Conservation (phyloP, 2,888 invertebrate genomes). For the Aelia acuminata region DNA sequence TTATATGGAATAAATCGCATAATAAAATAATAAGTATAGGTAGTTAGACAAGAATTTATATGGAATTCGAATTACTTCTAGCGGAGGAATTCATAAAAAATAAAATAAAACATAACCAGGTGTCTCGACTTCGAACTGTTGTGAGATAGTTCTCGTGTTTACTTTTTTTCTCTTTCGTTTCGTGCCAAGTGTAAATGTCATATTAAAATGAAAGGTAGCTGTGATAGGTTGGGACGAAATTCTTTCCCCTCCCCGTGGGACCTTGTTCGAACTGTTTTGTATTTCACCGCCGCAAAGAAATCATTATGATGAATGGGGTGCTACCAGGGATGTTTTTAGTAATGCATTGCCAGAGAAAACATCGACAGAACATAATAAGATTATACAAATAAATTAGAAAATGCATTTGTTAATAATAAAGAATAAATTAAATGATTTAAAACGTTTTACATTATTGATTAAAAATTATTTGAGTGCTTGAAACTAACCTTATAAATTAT, state of each 20-base stretch:
- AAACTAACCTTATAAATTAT: no score
- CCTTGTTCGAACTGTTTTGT: slow-evolving; percentile 25
- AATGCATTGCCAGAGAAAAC: background rate
- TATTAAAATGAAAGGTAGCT: slow-evolving; percentile 40
- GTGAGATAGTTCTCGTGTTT: background rate
- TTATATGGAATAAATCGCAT: background rate
- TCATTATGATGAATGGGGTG: slow-evolving; percentile 10
- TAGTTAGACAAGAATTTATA: background rate
- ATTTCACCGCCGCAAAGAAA: slow-evolving; percentile 29
- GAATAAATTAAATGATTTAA: background rate
- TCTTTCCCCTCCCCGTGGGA: background rate
- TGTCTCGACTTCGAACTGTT: slow-evolving; percentile 42
- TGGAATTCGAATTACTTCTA: slow-evolving; percentile 35
- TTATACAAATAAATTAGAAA: background rate
- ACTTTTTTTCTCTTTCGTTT: background rate
- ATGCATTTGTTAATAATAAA: background rate
- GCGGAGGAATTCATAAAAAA: slow-evolving; percentile 12
- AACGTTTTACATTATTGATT: background rate
- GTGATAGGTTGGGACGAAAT: slow-evolving; percentile 23
- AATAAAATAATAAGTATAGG: background rate
- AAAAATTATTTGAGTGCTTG: background rate
- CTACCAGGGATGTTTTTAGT: slow-evolving; percentile 17
- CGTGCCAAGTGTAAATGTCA: slow-evolving; percentile 36
- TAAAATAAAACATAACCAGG: slow-evolving; percentile 12
- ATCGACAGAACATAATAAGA: background rate